These are phyloP conservation scores for Drosophila ohnishii DNA, from an alignment of 1,140 invertebrate genomes.

Conservation along the genomic window DNA sequence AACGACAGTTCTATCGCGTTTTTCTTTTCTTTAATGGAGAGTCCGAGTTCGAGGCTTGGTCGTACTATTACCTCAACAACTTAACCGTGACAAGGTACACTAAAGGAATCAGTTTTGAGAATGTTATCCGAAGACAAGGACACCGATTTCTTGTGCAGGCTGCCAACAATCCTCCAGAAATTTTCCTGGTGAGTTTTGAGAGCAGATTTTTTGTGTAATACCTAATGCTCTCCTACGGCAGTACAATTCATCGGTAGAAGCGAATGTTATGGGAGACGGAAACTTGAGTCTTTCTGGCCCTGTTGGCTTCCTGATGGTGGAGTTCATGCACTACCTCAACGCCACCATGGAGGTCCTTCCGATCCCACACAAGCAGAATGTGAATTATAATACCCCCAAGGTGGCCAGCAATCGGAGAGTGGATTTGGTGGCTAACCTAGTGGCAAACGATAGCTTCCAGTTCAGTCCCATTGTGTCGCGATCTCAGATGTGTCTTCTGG, in stretches of 20 bases:
- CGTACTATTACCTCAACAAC: neutral
- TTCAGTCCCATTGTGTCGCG: neutral
- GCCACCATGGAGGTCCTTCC: constrained; percentile 12
- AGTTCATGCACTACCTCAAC: constrained; percentile 18
- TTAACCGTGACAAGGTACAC: neutral
- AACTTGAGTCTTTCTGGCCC: constrained; percentile 14
- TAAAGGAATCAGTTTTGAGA: rapidly evolving
- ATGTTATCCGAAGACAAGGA: neutral
- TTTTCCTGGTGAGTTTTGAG: constrained; percentile 13
- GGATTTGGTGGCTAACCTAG: constrained; percentile 12
- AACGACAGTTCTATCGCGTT: neutral
- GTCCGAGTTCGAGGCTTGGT: neutral
- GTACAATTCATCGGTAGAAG: constrained; percentile 20
- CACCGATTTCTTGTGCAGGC: neutral
- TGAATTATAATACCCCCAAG: neutral
- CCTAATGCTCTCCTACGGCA: neutral
- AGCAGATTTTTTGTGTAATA: neutral
- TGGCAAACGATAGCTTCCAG: neutral
- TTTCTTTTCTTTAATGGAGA: neutral
- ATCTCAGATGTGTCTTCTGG: neutral
- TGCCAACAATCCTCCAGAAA: neutral
- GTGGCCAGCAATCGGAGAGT: neutral
- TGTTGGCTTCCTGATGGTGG: constrained; percentile 3
- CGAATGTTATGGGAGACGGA: neutral
- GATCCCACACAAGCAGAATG: neutral